Base-by-base conservation (phyloP, 92 coral and sea anemone genomes). In the Paramuricea clavata region DNA sequence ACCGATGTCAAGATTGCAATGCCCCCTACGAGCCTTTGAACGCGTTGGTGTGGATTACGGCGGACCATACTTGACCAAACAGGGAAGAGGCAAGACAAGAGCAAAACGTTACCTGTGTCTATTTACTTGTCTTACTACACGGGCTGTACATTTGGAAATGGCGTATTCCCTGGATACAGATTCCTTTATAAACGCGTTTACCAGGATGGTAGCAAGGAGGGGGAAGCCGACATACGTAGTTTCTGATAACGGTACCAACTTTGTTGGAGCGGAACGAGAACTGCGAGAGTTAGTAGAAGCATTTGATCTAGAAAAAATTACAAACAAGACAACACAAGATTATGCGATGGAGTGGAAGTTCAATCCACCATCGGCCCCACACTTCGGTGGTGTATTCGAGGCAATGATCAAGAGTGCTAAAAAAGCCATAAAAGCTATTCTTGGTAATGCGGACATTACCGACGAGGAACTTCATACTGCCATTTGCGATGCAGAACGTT, bases 51-150 rank as follows among this genome's bases (percentile, higher is more conserved):
- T 67, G 12, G 92, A 89, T 28, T 89, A 82, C 10, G 91, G 47
- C n/a, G 87, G 88, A 0, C 91, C 91, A n/a, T 88, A 21, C 32
- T 31, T 88, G 68, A 83, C 85, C 15, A 75, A 44, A 36, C 91
- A 89, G 61, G 92, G 86, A 26, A 85, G 85, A 36, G 92, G 92
- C 0, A 49, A 36, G 62, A 74, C 70, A 16, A 82, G 77, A 65
- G 77, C 85, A 2, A 88, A 88, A 28, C 83, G 89, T 27, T 83
- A 89, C 42, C 89, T 83, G 25, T 89, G 92, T 56, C 89, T 89
- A 0, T 83, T 89, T 57, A 84, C 92, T n/a, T 89, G 86, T 28
- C 81, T 89, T 2, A 41, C 73, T 6, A 89, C 92, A 21, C 81
- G 92, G 44, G 92, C 86, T 1, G 86, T 84, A 31, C 86, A 89